Evolutionary conservation across 2,113 vertebrate species (phyloP), one percentile per base, ranked within the genome.

Genomic region (Turdus rufiventris): DNA sequence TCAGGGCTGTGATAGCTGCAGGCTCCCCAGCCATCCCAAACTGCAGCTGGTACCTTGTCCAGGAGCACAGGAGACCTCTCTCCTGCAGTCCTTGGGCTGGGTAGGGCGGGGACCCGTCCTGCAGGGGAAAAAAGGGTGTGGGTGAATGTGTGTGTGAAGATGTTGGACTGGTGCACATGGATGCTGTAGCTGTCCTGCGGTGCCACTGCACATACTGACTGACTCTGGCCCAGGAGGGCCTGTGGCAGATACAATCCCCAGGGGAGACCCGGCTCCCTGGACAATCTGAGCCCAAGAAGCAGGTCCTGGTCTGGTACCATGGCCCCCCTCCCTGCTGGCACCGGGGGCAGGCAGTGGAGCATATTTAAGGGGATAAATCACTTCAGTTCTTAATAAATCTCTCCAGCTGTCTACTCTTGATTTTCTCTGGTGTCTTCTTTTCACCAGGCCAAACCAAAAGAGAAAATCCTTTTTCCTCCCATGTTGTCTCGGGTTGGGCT

Each of bases 311-410:
- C 91, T 89, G 81, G 74, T 75, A 77, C 91, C 6, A 19, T 58
- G 81, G 40, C 25, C 53, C 25, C 25, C 33, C 61, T 88, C 68
- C 85, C 88, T 87, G 81, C 81, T 94, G 85, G 57, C 0, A 0
- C 92, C 1, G 14, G 67, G 50, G 68, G 56, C 1, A 17, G 51
- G 54, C 53, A 62, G 86, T 7, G 3, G 74, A 91, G 63, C 62
- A 63, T 6, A 8, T 80, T 87, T 47, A 65, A 88, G 92, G 33
- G 67, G 70, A 72, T 70, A 19, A 87, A 75, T 91, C 38, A 72
- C 71, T 94, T 34, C 63, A 71, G 33, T 84, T 93, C 62, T 91
- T 60, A 93, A 92, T 92, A 94, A 95, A 96, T 65, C 47, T 43
- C 5, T 77, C 40, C 9, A 38, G 14, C n/a, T 65, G 28, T 54